These are phyloP conservation scores for Chromobotia macracanthus DNA, from an alignment of 2,797 vertebrate genomes.

Conservation along the genomic window DNA sequence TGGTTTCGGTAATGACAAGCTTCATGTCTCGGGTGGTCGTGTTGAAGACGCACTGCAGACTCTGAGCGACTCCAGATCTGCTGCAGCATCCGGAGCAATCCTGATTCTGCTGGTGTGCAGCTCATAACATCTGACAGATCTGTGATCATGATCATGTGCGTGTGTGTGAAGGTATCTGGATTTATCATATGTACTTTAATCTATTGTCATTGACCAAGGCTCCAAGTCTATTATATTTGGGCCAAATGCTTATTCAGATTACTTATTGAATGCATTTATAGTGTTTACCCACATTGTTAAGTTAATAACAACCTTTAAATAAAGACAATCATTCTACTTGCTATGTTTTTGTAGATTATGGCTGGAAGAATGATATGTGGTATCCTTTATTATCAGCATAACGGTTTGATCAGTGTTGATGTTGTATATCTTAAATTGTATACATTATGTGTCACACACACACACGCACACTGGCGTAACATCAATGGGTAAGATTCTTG, in stretches of 20 bases:
- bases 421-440: background rate
- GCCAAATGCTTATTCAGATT: background rate
- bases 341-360: background rate
- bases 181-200: background rate
- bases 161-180: background rate
- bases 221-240: background rate
- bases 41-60: slow-evolving; percentile 53
- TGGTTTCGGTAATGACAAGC: slow-evolving; percentile 32
- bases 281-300: background rate
- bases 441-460: background rate
- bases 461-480: slow-evolving; percentile 21
- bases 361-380: background rate
- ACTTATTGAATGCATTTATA: background rate
- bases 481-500: background rate
- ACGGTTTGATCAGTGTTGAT: background rate
- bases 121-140: slow-evolving; percentile 1
- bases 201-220: background rate
- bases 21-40: slow-evolving; percentile 10
- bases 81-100: slow-evolving; percentile 54
- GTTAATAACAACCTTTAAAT: background rate
- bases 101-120: slow-evolving; percentile 54
- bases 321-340: background rate
- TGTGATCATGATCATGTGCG: too few species aligned
- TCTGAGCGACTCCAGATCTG: slow-evolving; percentile 48
- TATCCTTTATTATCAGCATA: background rate